Percentiles rank a stretch among this genome's conserved stretches.
phyloP scores from a whole-genome alignment of 35 echinoderm and acorn worm species.

The Chiridota heheva region DNA sequence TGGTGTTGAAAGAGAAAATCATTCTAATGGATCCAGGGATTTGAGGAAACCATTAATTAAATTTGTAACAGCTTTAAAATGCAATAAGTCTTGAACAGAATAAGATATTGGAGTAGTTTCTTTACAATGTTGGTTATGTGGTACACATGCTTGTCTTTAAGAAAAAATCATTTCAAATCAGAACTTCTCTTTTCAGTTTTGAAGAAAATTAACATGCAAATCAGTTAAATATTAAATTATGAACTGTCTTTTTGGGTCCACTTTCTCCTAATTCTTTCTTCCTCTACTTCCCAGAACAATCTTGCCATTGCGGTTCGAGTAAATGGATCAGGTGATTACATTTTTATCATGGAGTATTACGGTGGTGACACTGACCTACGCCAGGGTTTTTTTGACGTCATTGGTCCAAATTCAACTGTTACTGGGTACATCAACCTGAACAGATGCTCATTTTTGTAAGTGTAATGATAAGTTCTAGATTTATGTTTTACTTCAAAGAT shows the following conservation, averaged over 20 bases:
- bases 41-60: no score
- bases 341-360: slow-evolving; percentile 81
- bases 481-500: no score
- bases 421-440: slow-evolving; percentile 58
- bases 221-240: background rate
- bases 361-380: slow-evolving; percentile 81
- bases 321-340: slow-evolving; percentile 54
- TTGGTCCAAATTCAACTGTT: slow-evolving; percentile 20
- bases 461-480: slow-evolving; percentile 18
- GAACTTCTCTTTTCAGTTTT: no score
- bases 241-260: background rate
- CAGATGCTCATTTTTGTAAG: slow-evolving; percentile 91
- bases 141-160: no score
- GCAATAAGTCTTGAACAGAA: no score
- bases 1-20: no score
- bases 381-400: slow-evolving; percentile 55
- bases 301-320: slow-evolving; percentile 55
- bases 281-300: slow-evolving; percentile 47
- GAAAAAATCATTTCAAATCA: no score
- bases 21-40: no score
- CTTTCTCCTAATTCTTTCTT: background rate
- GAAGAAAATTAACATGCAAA: no score
- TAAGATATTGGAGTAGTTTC: no score
- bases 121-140: no score
- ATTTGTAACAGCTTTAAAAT: no score